phyloP scores from a whole-genome alignment of 64 coral and sea anemone genomes.

The Catalaphyllia jardinei region DNA sequence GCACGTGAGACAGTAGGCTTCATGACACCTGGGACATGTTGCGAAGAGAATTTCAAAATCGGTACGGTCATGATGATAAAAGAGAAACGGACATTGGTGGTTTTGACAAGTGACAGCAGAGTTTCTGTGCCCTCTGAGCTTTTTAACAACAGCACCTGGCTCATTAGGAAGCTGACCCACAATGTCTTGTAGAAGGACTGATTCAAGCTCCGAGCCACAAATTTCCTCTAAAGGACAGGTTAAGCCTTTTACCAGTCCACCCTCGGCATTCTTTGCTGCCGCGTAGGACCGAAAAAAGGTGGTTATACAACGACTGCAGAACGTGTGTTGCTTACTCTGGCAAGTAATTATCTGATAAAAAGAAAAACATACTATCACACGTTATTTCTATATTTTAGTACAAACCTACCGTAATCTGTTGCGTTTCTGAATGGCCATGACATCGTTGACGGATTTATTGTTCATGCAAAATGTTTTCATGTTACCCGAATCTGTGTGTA shows the following conservation, averaged over 20 bases:
- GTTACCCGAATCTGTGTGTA: no score
- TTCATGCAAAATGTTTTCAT: no score
- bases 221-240: conserved; percentile 28
- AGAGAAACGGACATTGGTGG: conserved; percentile 8
- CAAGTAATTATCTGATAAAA: conserved; percentile 49
- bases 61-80: neutral
- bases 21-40: neutral
- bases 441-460: no score
- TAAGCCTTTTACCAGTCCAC: neutral
- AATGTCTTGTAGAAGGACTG: conserved; percentile 30
- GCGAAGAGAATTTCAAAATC: conserved; percentile 38
- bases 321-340: neutral
- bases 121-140: neutral
- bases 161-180: neutral
- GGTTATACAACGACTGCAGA: conserved; percentile 27
- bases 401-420: neutral
- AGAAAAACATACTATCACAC: neutral
- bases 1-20: conserved; percentile 38
- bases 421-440: no score
- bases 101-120: conserved; percentile 25
- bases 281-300: neutral
- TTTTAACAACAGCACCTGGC: no score
- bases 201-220: conserved; percentile 41
- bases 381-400: neutral
- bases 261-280: neutral